Evolutionary conservation across 2,888 invertebrate species (phyloP).

Genomic region (Schizotus pectinicornis): DNA sequence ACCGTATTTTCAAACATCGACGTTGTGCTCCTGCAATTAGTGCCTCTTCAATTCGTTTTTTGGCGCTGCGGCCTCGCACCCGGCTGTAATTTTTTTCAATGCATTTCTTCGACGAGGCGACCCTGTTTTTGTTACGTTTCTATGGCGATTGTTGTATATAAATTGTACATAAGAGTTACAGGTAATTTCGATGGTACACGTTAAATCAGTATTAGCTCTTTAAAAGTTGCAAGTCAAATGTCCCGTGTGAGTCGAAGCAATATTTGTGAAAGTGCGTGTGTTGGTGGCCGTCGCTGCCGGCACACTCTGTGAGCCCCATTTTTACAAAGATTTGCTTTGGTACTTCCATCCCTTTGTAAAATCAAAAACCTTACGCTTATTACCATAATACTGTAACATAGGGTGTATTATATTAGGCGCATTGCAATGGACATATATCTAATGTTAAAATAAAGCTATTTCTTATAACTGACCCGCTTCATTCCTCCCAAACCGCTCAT

Average conservation of each 20-base stretch:
- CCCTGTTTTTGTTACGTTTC: not conserved
- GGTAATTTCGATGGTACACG: conserved; percentile 18
- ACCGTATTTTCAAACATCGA: not conserved
- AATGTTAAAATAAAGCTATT: conserved; percentile 55
- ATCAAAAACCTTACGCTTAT: conserved; percentile 54
- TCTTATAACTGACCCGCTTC: conserved; percentile 41
- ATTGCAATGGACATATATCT: conserved; percentile 45
- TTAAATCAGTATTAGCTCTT: conserved; percentile 30
- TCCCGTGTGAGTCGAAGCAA: conserved; percentile 29
- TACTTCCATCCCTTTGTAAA: conserved; percentile 40
- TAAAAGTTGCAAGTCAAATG: conserved; percentile 20
- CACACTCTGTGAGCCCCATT: conserved; percentile 43
- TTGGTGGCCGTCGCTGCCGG: conserved; percentile 29
- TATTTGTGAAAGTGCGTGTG: conserved; percentile 37
- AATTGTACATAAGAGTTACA: conserved; percentile 19
- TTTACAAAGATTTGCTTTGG: conserved; percentile 40
- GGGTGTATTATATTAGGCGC: conserved; percentile 45
- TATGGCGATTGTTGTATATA: not conserved
- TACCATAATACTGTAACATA: conserved; percentile 48
- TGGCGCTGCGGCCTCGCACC: conserved; percentile 1
- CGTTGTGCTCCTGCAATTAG: not conserved
- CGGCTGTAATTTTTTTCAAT: not conserved
- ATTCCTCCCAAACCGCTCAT: not conserved
- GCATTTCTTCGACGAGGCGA: not conserved
- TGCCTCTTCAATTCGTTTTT: not conserved